Evolutionary conservation across 2,888 invertebrate genomes (phyloP).

Genomic region (Calameuta idolon): DNA sequence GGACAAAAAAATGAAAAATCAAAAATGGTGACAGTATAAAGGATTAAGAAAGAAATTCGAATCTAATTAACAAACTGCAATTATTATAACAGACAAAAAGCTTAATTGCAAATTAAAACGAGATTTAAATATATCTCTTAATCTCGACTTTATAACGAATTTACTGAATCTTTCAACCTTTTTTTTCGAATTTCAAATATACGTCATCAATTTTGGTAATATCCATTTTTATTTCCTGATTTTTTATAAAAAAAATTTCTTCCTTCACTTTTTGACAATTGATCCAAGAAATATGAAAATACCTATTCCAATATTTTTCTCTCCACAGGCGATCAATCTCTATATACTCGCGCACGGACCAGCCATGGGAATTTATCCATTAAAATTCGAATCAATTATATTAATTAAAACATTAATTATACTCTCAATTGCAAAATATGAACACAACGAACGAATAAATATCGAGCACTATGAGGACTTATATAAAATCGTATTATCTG

Average conservation of each 20-base stretch:
- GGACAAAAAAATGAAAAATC: neutral
- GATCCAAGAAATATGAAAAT: neutral
- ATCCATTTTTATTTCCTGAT: neutral
- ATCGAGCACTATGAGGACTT: neutral
- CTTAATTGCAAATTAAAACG: neutral
- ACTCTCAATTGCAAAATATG: slow-evolving; percentile 34
- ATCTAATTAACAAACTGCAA: neutral
- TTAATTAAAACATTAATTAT: slow-evolving; percentile 34
- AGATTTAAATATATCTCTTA: neutral
- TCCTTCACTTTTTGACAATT: neutral
- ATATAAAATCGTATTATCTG: neutral
- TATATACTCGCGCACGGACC: slow-evolving; percentile 17
- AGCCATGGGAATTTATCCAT: slow-evolving; percentile 14
- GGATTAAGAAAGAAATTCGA: neutral
- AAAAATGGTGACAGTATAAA: neutral
- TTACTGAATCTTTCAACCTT: neutral
- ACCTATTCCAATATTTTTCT: neutral
- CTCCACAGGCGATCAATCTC: neutral
- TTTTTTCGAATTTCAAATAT: neutral
- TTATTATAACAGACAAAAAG: neutral
- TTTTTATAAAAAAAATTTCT: neutral
- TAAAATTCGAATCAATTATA: slow-evolving; percentile 22
- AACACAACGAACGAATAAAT: slow-evolving; percentile 35
- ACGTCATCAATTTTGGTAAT: neutral
- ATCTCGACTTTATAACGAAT: neutral